Evolutionary conservation across 1,140 invertebrate genomes (phyloP).

Genomic region (Hyposmocoma kahamanoa): DNA sequence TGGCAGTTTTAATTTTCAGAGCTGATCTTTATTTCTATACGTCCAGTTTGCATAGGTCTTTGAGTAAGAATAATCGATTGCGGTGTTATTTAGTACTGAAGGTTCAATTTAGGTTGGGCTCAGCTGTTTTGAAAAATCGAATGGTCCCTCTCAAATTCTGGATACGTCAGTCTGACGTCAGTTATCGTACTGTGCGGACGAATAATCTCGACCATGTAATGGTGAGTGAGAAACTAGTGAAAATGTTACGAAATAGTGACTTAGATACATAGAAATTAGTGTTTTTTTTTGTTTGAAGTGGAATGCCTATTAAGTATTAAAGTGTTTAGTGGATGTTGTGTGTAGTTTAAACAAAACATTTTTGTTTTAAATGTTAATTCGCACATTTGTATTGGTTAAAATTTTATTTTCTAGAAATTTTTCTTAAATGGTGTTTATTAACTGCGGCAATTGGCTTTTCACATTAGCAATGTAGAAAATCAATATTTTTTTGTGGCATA

Average conservation of each 20-base stretch:
- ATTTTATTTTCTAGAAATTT: conserved; percentile 16
- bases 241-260: conserved; percentile 33
- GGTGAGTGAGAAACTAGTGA: conserved; percentile 46
- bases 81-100: background rate
- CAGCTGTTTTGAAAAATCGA: conserved; percentile 65
- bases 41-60: background rate
- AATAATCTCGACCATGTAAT: conserved; percentile 49
- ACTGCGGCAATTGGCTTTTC: too few species aligned
- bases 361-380: conserved; percentile 9
- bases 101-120: conserved; percentile 31
- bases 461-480: background rate
- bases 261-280: conserved; percentile 28
- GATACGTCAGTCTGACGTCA: conserved; percentile 51
- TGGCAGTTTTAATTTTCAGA: background rate
- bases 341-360: conserved; percentile 26
- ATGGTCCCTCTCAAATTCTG: conserved; percentile 23
- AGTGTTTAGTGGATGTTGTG: conserved; percentile 47
- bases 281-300: conserved; percentile 27
- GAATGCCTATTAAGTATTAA: conserved; percentile 29
- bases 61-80: conserved; percentile 8
- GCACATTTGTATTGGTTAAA: conserved; percentile 23
- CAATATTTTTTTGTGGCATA: background rate
- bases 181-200: conserved; percentile 38
- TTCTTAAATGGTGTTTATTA: conserved; percentile 2
- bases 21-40: background rate